Conservation (phyloP, 2,113 vertebrate species). For the Bungarus multicinctus region DNA sequence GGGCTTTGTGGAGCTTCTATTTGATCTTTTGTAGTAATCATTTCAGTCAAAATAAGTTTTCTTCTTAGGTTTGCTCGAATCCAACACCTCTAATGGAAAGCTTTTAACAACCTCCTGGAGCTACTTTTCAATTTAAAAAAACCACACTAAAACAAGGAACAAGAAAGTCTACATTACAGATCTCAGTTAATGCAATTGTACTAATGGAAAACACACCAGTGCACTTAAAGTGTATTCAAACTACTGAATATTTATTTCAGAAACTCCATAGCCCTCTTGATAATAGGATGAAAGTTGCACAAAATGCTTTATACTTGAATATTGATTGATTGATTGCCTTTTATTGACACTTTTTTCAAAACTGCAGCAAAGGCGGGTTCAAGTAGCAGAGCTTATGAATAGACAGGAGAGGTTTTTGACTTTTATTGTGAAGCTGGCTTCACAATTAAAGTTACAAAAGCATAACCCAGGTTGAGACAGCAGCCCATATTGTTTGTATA, state of each 20-base stretch:
- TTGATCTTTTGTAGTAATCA: background rate
- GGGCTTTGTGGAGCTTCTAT: background rate
- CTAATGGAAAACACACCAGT: background rate
- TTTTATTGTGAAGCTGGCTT: background rate
- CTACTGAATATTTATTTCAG: background rate
- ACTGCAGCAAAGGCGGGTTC: background rate
- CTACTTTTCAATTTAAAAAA: background rate
- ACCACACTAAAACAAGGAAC: background rate
- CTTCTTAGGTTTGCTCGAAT: background rate
- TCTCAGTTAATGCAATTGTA: background rate
- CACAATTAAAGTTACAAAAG: background rate
- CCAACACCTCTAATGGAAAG: background rate
- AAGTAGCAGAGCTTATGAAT: background rate
- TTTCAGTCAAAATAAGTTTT: background rate
- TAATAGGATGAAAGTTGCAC: background rate
- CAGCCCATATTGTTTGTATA: background rate
- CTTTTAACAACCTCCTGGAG: background rate
- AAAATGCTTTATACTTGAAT: background rate
- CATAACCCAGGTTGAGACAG: background rate
- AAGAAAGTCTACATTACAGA: background rate
- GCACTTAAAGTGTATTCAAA: background rate
- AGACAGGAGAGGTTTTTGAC: background rate
- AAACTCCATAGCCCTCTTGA: background rate
- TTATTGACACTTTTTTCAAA: background rate
- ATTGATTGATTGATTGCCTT: background rate